These are phyloP conservation scores for Catostylus mosaicus DNA, from an alignment of 30 jellyfish, hydroid and myxozoan species.

Conservation along the genomic window DNA sequence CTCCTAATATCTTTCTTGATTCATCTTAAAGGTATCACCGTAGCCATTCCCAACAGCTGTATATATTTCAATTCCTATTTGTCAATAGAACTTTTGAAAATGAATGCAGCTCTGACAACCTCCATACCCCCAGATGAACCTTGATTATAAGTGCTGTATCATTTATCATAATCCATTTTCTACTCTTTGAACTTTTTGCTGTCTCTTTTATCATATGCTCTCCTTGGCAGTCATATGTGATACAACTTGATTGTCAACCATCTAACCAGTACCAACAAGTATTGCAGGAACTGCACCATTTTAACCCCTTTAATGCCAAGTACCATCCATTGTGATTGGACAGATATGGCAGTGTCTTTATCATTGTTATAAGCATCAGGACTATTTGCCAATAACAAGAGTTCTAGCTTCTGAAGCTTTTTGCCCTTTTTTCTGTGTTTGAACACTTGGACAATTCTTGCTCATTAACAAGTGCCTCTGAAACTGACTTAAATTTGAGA, in stretches of 20 bases:
- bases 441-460: too few species aligned
- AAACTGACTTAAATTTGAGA: not conserved
- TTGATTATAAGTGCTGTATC: not conserved
- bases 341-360: slow-evolving; percentile 5
- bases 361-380: not conserved
- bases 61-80: not conserved
- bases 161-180: not conserved
- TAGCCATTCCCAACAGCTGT: not conserved
- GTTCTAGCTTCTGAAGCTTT: not conserved
- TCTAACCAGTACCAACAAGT: not conserved
- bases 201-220: not conserved
- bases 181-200: not conserved
- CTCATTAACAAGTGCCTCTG: not conserved
- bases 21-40: not conserved
- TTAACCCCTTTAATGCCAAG: slow-evolving; percentile 1
- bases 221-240: not conserved
- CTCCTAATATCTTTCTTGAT: not conserved
- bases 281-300: not conserved
- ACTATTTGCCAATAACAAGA: not conserved
- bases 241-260: not conserved
- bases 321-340: not conserved
- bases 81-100: not conserved
- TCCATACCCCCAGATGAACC: not conserved
- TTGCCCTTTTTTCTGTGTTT: not conserved
- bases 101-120: too few species aligned